phyloP scores from a whole-genome alignment of 2,113 vertebrate genomes.

The Xiphophorus maculatus region DNA sequence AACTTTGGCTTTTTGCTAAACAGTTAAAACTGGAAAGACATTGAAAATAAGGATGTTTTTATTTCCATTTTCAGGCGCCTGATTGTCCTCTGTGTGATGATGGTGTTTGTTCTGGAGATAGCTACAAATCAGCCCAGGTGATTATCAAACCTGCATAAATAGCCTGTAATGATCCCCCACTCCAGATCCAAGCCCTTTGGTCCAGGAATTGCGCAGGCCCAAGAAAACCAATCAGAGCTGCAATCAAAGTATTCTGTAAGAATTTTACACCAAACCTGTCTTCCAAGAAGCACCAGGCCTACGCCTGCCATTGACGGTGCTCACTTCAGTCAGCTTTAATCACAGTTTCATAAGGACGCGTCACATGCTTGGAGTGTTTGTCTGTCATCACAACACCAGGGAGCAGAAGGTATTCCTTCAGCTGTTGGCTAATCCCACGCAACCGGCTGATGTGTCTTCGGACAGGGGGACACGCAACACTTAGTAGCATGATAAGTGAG shows the following conservation, averaged over 20 bases:
- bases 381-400: not conserved
- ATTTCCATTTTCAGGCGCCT: not conserved
- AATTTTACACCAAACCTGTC: not conserved
- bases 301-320: not conserved
- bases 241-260: not conserved
- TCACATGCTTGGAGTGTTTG: conserved; percentile 14
- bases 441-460: conserved; percentile 11
- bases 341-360: conserved; percentile 5
- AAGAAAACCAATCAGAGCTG: not conserved
- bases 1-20: not conserved
- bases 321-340: conserved; percentile 11
- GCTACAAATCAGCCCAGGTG: not conserved
- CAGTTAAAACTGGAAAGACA: not conserved
- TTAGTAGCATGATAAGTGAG: conserved; percentile 8
- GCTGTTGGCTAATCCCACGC: conserved; percentile 22
- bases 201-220: not conserved
- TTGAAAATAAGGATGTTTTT: not conserved
- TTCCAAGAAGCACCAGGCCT: not conserved
- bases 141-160: not conserved
- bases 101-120: not conserved
- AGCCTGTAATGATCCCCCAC: not conserved
- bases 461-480: not conserved
- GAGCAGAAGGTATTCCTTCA: not conserved
- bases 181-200: not conserved
- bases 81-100: not conserved